A percentile compares a stretch with the other conserved stretches of the same genome.
Evolutionary conservation across 2,888 invertebrate genomes (phyloP).

Genomic region (Macrostomum cliftonense): DNA sequence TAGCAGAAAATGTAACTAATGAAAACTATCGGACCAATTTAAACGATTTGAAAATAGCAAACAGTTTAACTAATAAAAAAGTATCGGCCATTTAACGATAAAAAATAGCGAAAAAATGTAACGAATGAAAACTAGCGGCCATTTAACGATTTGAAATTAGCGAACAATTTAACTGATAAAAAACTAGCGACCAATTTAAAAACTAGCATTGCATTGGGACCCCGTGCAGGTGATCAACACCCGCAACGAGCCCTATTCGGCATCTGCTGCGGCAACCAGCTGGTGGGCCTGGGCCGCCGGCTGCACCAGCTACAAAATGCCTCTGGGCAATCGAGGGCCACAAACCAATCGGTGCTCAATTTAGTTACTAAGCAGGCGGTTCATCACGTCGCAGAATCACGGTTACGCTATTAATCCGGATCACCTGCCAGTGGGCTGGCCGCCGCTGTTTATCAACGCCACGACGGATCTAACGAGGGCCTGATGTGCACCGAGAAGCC

Average conservation of each 20-base stretch:
- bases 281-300: constrained; percentile 23
- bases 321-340: constrained; percentile 27
- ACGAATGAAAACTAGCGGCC: too few species aligned
- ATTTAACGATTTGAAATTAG: too few species aligned
- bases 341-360: constrained; percentile 27
- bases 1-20: too few species aligned
- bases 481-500: constrained; percentile 21
- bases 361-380: constrained; percentile 21
- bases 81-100: not conserved
- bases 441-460: constrained; percentile 22
- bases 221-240: constrained; percentile 14
- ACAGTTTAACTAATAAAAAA: too few species aligned
- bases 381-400: constrained; percentile 36
- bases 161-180: too few species aligned
- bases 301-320: constrained; percentile 23
- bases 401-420: constrained; percentile 33
- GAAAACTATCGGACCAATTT: too few species aligned
- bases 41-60: too few species aligned
- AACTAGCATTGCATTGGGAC: too few species aligned
- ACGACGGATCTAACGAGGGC: constrained; percentile 26
- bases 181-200: too few species aligned
- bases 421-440: constrained; percentile 20
- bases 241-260: constrained; percentile 25
- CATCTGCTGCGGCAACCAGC: constrained; percentile 29
- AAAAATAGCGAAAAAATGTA: too few species aligned